phyloP scores from a whole-genome alignment of 2,113 vertebrate genomes.

The Columba livia region DNA sequence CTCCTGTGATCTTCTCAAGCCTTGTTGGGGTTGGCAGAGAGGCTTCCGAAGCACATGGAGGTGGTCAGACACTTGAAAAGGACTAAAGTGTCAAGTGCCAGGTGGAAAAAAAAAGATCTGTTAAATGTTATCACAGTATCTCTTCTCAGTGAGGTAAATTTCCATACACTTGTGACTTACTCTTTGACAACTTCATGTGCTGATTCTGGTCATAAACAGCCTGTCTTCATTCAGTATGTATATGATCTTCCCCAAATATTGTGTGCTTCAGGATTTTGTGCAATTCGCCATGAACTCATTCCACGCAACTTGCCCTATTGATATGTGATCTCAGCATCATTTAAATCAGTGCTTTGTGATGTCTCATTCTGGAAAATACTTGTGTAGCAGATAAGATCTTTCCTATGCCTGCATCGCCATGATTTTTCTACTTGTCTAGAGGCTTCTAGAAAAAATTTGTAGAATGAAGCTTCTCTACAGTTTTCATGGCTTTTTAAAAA shows the following conservation, averaged over 20 bases:
- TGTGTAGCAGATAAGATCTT: neutral
- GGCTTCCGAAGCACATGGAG: slow-evolving; percentile 53
- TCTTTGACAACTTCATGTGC: neutral
- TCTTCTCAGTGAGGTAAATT: slow-evolving; percentile 36
- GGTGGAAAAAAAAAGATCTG: slow-evolving; percentile 30
- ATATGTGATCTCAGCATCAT: neutral
- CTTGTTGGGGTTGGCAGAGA: slow-evolving; percentile 68
- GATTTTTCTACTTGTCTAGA: slow-evolving; percentile 8
- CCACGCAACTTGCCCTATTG: neutral
- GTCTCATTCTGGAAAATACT: neutral
- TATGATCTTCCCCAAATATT: neutral
- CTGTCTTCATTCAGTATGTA: neutral
- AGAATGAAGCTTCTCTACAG: neutral
- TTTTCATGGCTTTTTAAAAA: slow-evolving; percentile 27
- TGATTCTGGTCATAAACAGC: neutral
- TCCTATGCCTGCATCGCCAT: neutral
- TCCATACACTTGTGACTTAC: slow-evolving; percentile 10
- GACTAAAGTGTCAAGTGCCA: slow-evolving; percentile 27
- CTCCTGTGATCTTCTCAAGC: slow-evolving; percentile 62
- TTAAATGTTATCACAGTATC: slow-evolving; percentile 36
- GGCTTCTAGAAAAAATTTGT: neutral
- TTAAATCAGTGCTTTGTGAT: neutral
- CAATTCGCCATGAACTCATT: neutral
- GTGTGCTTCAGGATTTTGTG: neutral
- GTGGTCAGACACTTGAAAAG: slow-evolving; percentile 55